These are phyloP conservation scores for Diplolepis rosae DNA, from an alignment of 2,888 invertebrate species.

Conservation along the genomic window DNA sequence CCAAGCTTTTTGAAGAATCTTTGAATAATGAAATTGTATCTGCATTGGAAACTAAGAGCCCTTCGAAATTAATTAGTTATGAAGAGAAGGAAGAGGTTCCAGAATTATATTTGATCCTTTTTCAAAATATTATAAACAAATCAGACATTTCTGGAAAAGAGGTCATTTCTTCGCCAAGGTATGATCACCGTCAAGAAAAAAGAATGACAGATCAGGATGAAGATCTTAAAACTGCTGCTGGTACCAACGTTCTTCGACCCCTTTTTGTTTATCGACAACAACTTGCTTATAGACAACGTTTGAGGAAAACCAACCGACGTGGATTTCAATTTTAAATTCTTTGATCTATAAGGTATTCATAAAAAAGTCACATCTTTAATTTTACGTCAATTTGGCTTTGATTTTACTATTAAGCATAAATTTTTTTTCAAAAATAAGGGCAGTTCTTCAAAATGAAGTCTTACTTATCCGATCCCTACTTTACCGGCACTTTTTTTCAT, in stretches of 20 bases:
- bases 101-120: neutral
- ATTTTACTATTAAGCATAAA: too few species aligned
- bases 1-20: neutral
- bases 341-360: neutral
- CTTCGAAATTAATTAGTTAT: neutral
- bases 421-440: neutral
- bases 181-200: conserved; percentile 13
- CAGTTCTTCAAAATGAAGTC: neutral
- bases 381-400: too few species aligned
- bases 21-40: neutral
- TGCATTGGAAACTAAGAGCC: neutral
- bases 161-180: neutral
- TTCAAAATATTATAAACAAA: neutral
- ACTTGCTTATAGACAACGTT: conserved; percentile 66
- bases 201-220: conserved; percentile 41
- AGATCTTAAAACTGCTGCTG: conserved; percentile 68
- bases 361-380: too few species aligned
- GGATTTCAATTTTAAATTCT: neutral
- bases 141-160: neutral
- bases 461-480: too few species aligned
- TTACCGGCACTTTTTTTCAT: too few species aligned
- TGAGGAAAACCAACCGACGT: conserved; percentile 55
- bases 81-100: neutral
- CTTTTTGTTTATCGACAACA: conserved; percentile 70
- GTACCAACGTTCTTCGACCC: conserved; percentile 67